Base-by-base conservation (phyloP, 2,113 vertebrate species). In the Panthera leo region DNA sequence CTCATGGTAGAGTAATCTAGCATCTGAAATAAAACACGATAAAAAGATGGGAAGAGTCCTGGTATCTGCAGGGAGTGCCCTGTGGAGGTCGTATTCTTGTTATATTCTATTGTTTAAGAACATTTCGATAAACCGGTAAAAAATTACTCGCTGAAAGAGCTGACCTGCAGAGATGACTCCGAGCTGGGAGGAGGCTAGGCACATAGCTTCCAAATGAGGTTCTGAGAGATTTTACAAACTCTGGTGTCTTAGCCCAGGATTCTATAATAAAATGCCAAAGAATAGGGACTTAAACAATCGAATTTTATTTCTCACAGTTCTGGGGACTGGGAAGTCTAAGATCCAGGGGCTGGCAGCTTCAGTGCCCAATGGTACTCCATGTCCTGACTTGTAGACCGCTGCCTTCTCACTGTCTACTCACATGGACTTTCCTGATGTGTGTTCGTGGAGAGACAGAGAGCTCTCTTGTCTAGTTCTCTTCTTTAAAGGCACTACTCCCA, bases 301-400 rank as follows among this genome's bases (percentile, higher is more conserved):
- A 84, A 39, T 36, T 82, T 39, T 15, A 23, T 80, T 84, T 63
- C 55, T 92, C 10, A 53, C 7, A 10, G 5, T 5, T 73, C 48
- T 85, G 7, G 18, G 55, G 39, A 19, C 48, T n/a, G 45, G 9
- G 13, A 93, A 42, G 14, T 39, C 9, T 36, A 58, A 48, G 27
- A 67, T 2, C 4, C 83, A 58, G 27, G 16, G 39, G 25, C 27
- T 42, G 39, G 16, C 55, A 67, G 42, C 53, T 48, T 73, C 5
- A 5, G 1, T 45, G 4, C 42, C 5, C 18, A 9, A 2, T 31
- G 53, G 55, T 3, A 15, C 25, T 4, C 3, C 4, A 3, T 2
- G 31, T 63, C 36, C 23, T 45, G 25, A 29, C 14, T 63, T 34
- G 10, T 3, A 21, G 12, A 14, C 13, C 29, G 6, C 2, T 2